Evolutionary conservation across 2,888 invertebrate genomes (phyloP), one percentile per base, ranked within the genome.

Genomic region (Stenotaenia linearis): DNA sequence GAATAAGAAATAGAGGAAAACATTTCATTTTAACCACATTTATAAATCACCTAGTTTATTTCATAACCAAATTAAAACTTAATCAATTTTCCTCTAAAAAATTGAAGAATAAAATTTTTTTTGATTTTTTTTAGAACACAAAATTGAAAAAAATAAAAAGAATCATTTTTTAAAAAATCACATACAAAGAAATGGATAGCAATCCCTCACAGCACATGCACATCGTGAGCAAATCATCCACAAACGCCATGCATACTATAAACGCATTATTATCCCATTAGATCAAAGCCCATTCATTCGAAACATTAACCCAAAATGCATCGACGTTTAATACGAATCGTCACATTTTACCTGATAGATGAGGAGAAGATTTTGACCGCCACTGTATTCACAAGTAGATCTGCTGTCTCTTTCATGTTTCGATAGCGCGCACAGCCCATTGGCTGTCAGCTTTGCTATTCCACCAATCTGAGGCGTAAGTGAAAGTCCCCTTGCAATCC

Each of bases 401-500:
- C 69, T 69, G 69, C 69, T 69, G 69, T 69, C 69, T 25, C 69
- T 69, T 69, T 69, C 69, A 28, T 69, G 69, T 69, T 69, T 25
- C 25, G 69, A 69, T 69, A 69, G 69, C 12, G 69, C 69, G 28
- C 69, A 25, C 69, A 69, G 69, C 69, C n/a, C 69, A 69, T 69
- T 69, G 69, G 69, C 28, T 69, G 25, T 9, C 25, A n/a, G 69
- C 69, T 69, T 69, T 69, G 69, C 69, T 12, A 69, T 69, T 69
- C 69, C 25, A 69, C 69, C 69, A 69, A 69, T 69, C 69, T 69
- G 69, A 69, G 28, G 25, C 69, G 23, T n/a, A 69, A 69, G 12
- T 69, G 69, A n/a, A 28, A 69, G 25, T 10, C 25, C 69, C 69
- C 69, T 69, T 69, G 25, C 69, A 69, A 69, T 69, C 69, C 28